Base-by-base conservation (phyloP, 1,140 invertebrate genomes). In the Pogonus chalceus region DNA sequence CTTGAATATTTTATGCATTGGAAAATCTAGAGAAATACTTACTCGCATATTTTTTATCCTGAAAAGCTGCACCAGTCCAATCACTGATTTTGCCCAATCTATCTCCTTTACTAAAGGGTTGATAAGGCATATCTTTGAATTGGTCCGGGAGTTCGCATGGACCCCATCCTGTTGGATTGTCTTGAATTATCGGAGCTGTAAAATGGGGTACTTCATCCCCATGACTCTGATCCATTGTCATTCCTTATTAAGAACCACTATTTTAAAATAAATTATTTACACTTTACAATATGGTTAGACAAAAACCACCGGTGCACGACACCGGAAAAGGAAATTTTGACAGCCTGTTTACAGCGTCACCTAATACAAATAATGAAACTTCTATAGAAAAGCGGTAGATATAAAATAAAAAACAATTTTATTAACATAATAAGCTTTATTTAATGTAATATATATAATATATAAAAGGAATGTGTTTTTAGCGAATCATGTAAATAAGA, bases 111-210 rank as follows among this genome's bases (percentile, higher is more conserved):
- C 92, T 94, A 69, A 96, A 98, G 16, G 93, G 94, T 72, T 97
- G 94, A 72, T 98, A 98, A 0, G 96, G 95, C 83, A 98, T 96
- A 73, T 97, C 94, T 69, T 90, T 90, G 71, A 95, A 98, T 69
- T 94, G 89, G 56, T 93, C 91, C 18, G 93, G 92, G 69, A 96
- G 79, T 67, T 90, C 87, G 71, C 84, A 91, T 37, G 96, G 96
- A 1, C 96, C 96, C 96, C 96, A 98, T 70, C 94, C 94, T 59
- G 79, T 81, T 1, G 84, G 81, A 71, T 95, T 96, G 62, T 93
- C 88, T 68, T 92, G 89, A 65, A 96, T 87, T 35, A 80, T 71
- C 1, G 88, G 88, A 2, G 82, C 76, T 37, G 75, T 64, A 60
- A 88, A 88, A 58, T 77, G 74, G 22, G 69, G 67, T 20, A 64